phyloP scores from a whole-genome alignment of 2,797 vertebrate species.

The Megaceryle alcyon region DNA sequence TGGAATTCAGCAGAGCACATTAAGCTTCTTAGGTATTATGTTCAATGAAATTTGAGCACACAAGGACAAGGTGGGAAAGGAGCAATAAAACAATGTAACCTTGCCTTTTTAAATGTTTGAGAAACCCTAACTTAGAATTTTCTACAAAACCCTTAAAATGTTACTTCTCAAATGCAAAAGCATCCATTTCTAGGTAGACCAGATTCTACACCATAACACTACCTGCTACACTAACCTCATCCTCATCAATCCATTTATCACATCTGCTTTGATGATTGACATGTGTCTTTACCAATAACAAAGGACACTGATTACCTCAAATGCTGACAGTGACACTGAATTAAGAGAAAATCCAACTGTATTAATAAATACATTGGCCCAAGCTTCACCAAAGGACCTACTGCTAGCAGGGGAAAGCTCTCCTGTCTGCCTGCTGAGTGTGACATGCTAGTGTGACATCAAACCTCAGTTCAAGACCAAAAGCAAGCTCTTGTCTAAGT shows the following conservation, averaged over 20 bases:
- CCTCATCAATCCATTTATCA: not conserved
- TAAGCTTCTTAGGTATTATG: not conserved
- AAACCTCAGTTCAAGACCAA: not conserved
- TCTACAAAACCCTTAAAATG: not conserved
- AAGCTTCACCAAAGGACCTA: not conserved
- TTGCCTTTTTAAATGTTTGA: not conserved
- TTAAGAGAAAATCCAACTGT: not conserved
- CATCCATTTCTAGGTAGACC: not conserved
- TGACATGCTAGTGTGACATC: accelerated
- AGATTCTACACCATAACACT: not conserved
- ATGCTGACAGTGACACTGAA: not conserved
- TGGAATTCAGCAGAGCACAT: not conserved
- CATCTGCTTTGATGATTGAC: not conserved
- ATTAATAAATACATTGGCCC: not conserved
- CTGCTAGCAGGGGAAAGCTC: not conserved
- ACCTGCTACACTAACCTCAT: not conserved
- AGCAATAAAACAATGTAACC: not conserved
- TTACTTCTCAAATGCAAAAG: not conserved
- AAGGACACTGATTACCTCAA: not conserved
- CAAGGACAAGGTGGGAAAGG: not conserved
- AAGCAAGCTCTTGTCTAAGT: not conserved
- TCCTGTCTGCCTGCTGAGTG: not conserved
- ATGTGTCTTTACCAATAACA: not conserved
- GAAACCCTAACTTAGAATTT: not conserved
- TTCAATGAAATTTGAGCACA: not conserved